Evolutionary conservation across 2,888 invertebrate species (phyloP), one percentile per base, ranked within the genome.

Genomic region (Tipula vernalis): DNA sequence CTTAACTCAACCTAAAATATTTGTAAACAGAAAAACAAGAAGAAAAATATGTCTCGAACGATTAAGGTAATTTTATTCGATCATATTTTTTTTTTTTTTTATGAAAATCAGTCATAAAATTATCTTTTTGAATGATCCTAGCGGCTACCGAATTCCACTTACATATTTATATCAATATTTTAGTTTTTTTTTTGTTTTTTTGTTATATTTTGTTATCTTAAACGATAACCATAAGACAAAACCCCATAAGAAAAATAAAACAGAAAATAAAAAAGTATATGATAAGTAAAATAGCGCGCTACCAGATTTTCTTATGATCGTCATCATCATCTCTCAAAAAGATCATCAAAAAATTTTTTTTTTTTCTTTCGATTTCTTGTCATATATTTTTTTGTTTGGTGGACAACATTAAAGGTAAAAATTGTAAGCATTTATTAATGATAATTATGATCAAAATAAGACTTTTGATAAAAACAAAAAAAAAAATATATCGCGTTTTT

Each of bases 101-200:
- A 71, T 71, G 71, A 71, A 71, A 71, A 71, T 71, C 71, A 71
- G 71, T 71, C 71, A 71, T 71, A 71, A 71, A 71, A 71, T 71
- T 71, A 71, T 71, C 71, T 71, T 71, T 71, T 71, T 28, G 71
- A 84, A 86, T 86, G 86, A 47, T 86, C 86, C 86, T 86, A 86
- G 86, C 86, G 86, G 86, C 86, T 86, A 86, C 86, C 86, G 86
- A 86, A 86, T 86, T 86, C 86, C 86, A 86, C 86, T 86, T 84
- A 41, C 71, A 71, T 84, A 39, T 36, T 84, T 84, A 84, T 84
- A 39, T 84, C 41, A 15, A 84, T 84, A 84, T 39, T 84, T 39
- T 84, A 84, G 36, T 84, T 84, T 84, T 71, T 71, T 57, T 71
- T 71, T 71, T 51, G 3, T 44, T 44, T 44, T 44, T 71, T 71